Evolutionary conservation across 2,797 vertebrate genomes (phyloP).

Genomic region (Anomalospiza imberbis): DNA sequence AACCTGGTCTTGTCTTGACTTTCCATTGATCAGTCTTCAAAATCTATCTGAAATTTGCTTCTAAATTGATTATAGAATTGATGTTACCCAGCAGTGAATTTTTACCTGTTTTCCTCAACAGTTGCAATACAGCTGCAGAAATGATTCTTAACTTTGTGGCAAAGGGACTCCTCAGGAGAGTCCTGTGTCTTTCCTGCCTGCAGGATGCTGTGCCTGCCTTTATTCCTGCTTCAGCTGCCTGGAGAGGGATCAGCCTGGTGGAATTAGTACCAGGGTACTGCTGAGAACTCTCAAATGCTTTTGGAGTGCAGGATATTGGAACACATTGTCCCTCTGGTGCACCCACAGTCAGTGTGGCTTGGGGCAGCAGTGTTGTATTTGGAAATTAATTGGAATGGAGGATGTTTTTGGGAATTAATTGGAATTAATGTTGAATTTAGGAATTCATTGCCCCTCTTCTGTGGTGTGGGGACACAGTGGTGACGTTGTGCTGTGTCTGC

Average conservation of each 20-base stretch:
- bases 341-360: background rate
- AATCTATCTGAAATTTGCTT: background rate
- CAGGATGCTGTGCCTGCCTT: background rate
- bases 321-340: fast-evolving
- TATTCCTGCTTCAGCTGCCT: fast-evolving
- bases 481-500: background rate
- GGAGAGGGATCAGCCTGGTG: background rate
- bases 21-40: background rate
- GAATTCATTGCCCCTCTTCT: background rate
- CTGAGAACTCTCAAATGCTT: background rate
- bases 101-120: background rate
- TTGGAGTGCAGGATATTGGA: background rate
- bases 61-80: background rate
- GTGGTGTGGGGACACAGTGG: background rate
- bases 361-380: background rate
- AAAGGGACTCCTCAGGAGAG: background rate
- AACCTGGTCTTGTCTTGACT: background rate
- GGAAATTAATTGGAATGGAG: background rate
- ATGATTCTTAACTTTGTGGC: background rate
- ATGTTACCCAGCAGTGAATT: background rate
- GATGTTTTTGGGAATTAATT: background rate
- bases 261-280: background rate
- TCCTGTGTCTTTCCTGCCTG: background rate
- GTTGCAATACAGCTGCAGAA: background rate
- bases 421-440: background rate